Evolutionary conservation across 2,888 invertebrate genomes (phyloP), one percentile per base, ranked within the genome.

Genomic region (Apamea monoglypha): DNA sequence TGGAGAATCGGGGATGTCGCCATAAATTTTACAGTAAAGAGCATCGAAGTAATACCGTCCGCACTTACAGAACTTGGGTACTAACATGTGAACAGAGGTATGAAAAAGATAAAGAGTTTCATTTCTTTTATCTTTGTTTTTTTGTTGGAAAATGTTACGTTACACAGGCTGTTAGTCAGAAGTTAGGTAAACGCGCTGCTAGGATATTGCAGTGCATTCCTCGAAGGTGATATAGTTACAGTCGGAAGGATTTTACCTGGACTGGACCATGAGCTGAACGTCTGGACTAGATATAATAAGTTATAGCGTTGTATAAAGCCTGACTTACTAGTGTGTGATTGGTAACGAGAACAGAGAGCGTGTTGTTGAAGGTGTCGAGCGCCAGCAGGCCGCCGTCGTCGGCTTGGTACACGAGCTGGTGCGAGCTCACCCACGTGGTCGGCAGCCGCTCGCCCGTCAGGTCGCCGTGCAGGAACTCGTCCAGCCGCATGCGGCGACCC

Each of bases 301-400:
- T 29, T 2, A 40, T 7, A 32, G 8, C 2, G 18, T 75, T 74
- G 53, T 40, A 25, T 72, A 36, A 73, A 53, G 18, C 25, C 12
- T 16, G 64, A 97, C 98, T 97, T 93, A 98, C 98, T 96, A 98
- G 97, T 86, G 98, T 98, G 94, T 98, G 98, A 97, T 98, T 98
- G 90, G 98, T 98, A 95, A 98, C 98, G 91, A 98, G 97, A 86
- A 98, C 97, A 87, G 98, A 97, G 92, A 98, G 97, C 74, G 98
- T 97, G 95, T 98, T 98, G 95, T 98, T 98, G 95, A 98, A 97
- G 89, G 98, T 98, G 95, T 98, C 98, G 92, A 98, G 97, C 76
- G 98, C 98, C 88, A 98, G 97, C 87, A 98, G 97, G 76, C 98
- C 98, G 81, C 98, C 98, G 97, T 98, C 98, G 97, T 98, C 98